Evolutionary conservation across 2,888 invertebrate species (phyloP), one percentile per base, ranked within the genome.

Genomic region (Macrophya annulata): DNA sequence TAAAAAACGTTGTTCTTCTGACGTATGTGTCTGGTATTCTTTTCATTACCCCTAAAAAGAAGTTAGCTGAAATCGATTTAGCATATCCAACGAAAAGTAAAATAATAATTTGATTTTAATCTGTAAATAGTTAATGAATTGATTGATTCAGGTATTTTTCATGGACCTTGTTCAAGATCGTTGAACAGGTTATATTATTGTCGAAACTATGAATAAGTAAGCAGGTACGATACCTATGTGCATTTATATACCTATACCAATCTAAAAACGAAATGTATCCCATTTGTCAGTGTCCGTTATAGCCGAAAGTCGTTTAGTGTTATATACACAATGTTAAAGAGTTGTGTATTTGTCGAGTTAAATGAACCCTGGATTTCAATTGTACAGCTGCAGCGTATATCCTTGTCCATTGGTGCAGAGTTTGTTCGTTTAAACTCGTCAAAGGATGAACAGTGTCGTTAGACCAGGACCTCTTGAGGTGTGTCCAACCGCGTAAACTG

Each of bases 331-430:
- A 89, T 88, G 88, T 90, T 91, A 91, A 91, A 91, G 91, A 91
- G 91, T 91, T 91, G 91, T 90, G 90, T 92, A 91, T 92, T 92
- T 91, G 91, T 90, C 72, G 88, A 89, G 90, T 91, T 90, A 91
- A 91, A 91, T 89, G 90, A 91, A 90, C 90, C 91, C 88, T 90
- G 90, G 89, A 87, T 77, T 37, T 45, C 55, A 77, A 77, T 77
- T 77, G 77, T 77, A 77, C 77, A 77, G 77, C 77, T 77, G 77
- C 77, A 12, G 31, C 31, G 31, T 31, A 31, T 31, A 1, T 17
- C 31, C 43, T n/a, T 10, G 45, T 10, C 17, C 31, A n/a, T 45
- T 9, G 45, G 4, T 84, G 65, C n/a, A n/a, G 37, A 25, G 37
- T 55, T 37, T 1, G 17, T 25, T 55, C 55, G 59, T 82, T 12